These are phyloP conservation scores for Sakesphorus luctuosus DNA, from an alignment of 2,113 vertebrate genomes.

Conservation along the genomic window DNA sequence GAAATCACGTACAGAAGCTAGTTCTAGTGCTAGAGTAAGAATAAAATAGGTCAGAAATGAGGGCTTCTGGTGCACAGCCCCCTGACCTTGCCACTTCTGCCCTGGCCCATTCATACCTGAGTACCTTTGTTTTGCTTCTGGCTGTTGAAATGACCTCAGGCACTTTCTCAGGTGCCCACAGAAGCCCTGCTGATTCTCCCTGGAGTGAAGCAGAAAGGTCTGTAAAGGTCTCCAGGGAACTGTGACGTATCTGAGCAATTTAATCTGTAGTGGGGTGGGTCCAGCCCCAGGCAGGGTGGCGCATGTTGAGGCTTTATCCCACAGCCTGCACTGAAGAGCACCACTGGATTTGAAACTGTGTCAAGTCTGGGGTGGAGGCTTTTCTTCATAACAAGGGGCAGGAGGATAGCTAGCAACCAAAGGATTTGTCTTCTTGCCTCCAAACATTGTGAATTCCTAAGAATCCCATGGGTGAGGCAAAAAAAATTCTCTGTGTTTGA, in stretches of 20 bases:
- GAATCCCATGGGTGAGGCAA: neutral
- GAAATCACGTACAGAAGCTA: neutral
- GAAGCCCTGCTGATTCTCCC: neutral
- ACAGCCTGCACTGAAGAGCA: neutral
- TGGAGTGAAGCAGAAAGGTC: rapidly evolving
- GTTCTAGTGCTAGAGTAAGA: neutral
- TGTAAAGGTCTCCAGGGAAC: neutral
- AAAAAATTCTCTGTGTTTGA: neutral
- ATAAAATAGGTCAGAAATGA: neutral
- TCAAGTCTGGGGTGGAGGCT: neutral
- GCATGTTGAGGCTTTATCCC: neutral
- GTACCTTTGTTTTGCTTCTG: neutral
- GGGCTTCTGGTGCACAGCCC: neutral
- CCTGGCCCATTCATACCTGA: neutral
- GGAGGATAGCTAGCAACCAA: neutral
- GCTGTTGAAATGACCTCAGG: neutral
- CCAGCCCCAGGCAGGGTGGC: neutral
- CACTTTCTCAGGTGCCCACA: neutral
- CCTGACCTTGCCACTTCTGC: rapidly evolving
- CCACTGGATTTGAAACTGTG: neutral
- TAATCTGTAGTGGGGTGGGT: neutral
- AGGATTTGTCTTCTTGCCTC: neutral
- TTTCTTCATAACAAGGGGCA: neutral
- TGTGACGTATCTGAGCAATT: neutral
- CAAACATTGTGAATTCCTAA: neutral